Percentiles rank a stretch among this genome's conserved stretches.
Conservation (phyloP, 2,797 vertebrate genomes). For the Sus cebifrons region DNA sequence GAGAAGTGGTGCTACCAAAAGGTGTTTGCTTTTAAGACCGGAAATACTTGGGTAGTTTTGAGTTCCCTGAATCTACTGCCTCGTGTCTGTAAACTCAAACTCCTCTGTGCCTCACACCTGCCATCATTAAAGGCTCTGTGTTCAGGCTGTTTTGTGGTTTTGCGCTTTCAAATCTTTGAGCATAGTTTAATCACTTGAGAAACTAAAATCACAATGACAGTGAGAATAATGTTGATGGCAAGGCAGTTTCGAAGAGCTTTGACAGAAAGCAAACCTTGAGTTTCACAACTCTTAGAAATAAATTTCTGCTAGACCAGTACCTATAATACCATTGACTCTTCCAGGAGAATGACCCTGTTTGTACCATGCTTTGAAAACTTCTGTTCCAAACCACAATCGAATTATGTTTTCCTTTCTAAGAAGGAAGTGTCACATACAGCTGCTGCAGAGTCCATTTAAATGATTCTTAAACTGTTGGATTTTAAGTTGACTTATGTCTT, state of each 20-base stretch:
- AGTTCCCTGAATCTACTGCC: background rate
- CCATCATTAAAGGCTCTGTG: background rate
- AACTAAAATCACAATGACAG: background rate
- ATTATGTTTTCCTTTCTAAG: background rate
- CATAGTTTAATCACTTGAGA: background rate
- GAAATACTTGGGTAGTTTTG: background rate
- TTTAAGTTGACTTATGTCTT: background rate
- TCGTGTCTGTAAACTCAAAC: background rate
- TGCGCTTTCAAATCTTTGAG: background rate
- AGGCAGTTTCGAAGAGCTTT: background rate
- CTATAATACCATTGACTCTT: rapidly evolving
- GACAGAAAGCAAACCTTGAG: background rate
- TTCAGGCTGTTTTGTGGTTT: background rate
- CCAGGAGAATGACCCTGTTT: background rate
- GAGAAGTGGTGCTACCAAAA: background rate
- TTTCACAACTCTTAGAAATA: background rate
- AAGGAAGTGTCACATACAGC: background rate
- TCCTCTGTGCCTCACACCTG: background rate
- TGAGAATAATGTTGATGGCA: rapidly evolving
- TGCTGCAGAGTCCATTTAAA: background rate
- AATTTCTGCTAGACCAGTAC: background rate
- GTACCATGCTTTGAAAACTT: background rate
- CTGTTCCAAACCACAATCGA: background rate
- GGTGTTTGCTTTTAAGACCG: background rate
- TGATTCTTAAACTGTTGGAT: background rate